A percentile compares a stretch with the other conserved stretches of the same genome.
Evolutionary conservation across 2,113 vertebrate species (phyloP).

Genomic region (Pollachius pollachius): DNA sequence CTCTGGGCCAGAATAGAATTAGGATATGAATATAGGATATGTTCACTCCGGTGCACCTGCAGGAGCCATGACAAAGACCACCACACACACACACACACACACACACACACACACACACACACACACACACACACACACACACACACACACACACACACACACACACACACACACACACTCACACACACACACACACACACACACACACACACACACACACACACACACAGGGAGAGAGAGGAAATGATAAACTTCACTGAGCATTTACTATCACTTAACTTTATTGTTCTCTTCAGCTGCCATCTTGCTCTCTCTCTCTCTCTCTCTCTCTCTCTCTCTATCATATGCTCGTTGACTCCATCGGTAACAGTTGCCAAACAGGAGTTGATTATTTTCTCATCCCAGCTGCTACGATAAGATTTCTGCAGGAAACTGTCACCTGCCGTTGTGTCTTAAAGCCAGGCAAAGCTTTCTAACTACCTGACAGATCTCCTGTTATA

Average conservation of each 20-base stretch:
- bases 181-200: constrained; percentile 24
- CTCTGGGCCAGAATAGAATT: constrained; percentile 64
- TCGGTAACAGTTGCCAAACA: too few relatives aligned
- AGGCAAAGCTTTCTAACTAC: background rate
- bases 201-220: constrained; percentile 26
- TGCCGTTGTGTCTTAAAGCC: background rate
- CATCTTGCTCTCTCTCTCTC: background rate
- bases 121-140: constrained; percentile 20
- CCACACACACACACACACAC: constrained; percentile 31
- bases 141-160: constrained; percentile 27
- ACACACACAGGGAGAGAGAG: constrained; percentile 34
- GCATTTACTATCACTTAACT: constrained; percentile 36
- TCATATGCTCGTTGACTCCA: too few relatives aligned
- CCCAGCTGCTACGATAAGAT: background rate
- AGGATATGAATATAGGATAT: constrained; percentile 76
- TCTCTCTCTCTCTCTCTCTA: background rate
- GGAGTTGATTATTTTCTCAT: too few relatives aligned
- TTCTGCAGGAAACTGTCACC: background rate
- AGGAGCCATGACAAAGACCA: constrained; percentile 53
- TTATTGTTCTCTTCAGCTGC: background rate
- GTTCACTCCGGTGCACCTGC: constrained; percentile 61
- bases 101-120: constrained; percentile 15
- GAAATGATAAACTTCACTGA: constrained; percentile 57
- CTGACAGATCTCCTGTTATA: background rate
- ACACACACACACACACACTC: constrained; percentile 23